phyloP scores from a whole-genome alignment of 1,140 invertebrate species.

The Elymnias hypermnestra region DNA sequence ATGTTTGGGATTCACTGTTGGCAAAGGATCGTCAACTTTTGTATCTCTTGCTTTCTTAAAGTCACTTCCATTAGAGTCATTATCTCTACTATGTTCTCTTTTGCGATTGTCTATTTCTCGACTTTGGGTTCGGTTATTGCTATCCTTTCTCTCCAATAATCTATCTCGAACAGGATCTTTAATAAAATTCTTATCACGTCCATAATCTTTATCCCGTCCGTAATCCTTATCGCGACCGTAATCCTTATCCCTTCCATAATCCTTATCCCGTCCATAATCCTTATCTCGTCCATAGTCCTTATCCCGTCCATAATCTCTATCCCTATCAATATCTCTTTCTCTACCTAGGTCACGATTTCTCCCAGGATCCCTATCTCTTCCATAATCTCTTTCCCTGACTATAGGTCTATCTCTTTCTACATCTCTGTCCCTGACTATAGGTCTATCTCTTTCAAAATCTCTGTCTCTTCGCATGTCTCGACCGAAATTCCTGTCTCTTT shows the following conservation, averaged over 20 bases:
- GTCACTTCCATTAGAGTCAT: constrained; percentile 27
- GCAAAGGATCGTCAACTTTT: constrained; percentile 19
- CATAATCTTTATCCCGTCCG: constrained; percentile 20
- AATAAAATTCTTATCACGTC: neutral
- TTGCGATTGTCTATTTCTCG: constrained; percentile 51
- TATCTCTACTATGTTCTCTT: constrained; percentile 46
- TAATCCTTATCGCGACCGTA: constrained; percentile 7
- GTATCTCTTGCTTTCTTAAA: constrained; percentile 32
- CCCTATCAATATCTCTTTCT: constrained; percentile 13
- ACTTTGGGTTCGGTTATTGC: constrained; percentile 34
- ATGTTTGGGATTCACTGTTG: constrained; percentile 40
- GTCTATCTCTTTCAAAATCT: too few relatives aligned
- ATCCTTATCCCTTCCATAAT: constrained; percentile 12
- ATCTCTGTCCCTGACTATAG: constrained; percentile 36
- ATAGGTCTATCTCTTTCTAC: constrained; percentile 15
- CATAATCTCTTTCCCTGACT: constrained; percentile 16
- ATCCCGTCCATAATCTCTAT: constrained; percentile 4
- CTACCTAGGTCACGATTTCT: constrained; percentile 12
- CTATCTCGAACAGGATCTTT: constrained; percentile 8
- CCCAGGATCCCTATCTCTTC: constrained; percentile 11
- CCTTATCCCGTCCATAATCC: constrained; percentile 15
- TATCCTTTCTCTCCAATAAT: constrained; percentile 29
- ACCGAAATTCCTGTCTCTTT: constrained; percentile 33
- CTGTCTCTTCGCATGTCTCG: constrained; percentile 30
- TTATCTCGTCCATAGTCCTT: neutral